These are phyloP conservation scores for Drosophila seclusa DNA, from an alignment of 2,888 invertebrate species.

Conservation along the genomic window DNA sequence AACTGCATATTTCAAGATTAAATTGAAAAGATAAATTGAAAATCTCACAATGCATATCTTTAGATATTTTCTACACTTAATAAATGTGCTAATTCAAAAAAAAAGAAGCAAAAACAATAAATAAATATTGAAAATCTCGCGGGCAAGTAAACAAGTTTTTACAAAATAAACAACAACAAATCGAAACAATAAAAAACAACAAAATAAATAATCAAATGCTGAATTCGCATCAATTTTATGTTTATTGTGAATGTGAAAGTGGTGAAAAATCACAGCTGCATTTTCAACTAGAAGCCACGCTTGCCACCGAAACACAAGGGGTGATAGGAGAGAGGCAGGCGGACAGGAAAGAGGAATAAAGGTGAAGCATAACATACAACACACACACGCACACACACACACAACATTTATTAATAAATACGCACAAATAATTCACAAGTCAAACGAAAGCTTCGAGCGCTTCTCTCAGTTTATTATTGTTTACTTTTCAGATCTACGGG, in stretches of 20 bases:
- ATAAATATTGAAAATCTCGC: constrained; percentile 14
- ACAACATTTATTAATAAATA: constrained; percentile 21
- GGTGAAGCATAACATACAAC: constrained; percentile 47
- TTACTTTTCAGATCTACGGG: constrained; percentile 9
- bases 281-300: constrained; percentile 22
- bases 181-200: constrained; percentile 37
- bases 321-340: not conserved
- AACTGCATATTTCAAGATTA: not conserved
- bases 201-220: constrained; percentile 32
- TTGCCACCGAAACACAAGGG: constrained; percentile 2
- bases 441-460: constrained; percentile 14
- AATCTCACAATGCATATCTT: not conserved
- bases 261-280: constrained; percentile 48
- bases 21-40: not conserved
- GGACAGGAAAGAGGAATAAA: constrained; percentile 23
- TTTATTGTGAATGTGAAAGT: constrained; percentile 71
- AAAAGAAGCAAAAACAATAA: constrained; percentile 1
- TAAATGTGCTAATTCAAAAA: not conserved
- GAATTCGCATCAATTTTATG: constrained; percentile 35
- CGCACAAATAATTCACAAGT: constrained; percentile 33
- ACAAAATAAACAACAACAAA: constrained; percentile 13
- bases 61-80: not conserved
- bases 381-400: not conserved
- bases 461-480: not conserved
- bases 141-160: constrained; percentile 1